A percentile compares a stretch with the other conserved stretches of the same genome.
Evolutionary conservation across 2,113 vertebrate species (phyloP).

Genomic region (Xiphorhynchus elegans): DNA sequence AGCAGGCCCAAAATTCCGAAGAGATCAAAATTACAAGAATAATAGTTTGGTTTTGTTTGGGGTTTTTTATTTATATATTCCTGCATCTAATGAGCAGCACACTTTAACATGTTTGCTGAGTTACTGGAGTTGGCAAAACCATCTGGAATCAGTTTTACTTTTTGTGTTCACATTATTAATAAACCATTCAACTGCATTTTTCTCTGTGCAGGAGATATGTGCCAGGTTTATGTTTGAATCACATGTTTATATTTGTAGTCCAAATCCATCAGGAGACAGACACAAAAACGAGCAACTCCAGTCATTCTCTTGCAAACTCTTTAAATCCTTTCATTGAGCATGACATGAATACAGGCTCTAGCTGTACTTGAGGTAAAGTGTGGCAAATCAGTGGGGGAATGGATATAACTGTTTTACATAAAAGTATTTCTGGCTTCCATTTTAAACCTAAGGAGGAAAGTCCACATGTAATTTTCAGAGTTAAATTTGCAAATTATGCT

Average conservation of each 20-base stretch:
- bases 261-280: neutral
- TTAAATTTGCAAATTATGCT: neutral
- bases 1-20: neutral
- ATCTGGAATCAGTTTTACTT: neutral
- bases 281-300: neutral
- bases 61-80: neutral
- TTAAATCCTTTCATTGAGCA: neutral
- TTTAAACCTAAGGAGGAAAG: neutral
- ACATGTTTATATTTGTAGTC: neutral
- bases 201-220: neutral
- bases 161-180: neutral
- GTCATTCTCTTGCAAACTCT: neutral
- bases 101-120: neutral
- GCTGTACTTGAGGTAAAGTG: neutral
- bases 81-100: neutral
- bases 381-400: neutral
- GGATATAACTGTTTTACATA: neutral
- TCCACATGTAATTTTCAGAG: neutral
- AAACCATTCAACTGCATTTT: neutral
- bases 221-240: neutral
- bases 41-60: rapidly evolving
- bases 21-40: neutral
- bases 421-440: neutral
- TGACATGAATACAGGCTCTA: rapidly evolving
- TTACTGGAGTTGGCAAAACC: neutral